phyloP scores from a whole-genome alignment of 2,888 invertebrate species.

The Agrilus mali region DNA sequence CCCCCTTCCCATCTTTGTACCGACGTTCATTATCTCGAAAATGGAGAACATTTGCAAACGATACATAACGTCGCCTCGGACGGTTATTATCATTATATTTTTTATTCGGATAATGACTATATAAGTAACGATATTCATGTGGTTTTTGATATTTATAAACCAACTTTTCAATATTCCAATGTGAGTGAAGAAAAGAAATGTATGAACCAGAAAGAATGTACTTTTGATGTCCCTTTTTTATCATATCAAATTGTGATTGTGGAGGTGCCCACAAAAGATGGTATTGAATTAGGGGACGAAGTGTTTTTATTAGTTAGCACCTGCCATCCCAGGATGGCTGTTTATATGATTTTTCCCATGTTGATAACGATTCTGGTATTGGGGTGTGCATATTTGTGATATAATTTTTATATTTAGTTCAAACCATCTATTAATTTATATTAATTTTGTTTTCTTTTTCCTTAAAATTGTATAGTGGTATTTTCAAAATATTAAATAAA shows the following conservation, averaged over 20 bases:
- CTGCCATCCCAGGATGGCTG: conserved; percentile 65
- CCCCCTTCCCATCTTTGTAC: conserved; percentile 55
- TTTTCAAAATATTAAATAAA: no score
- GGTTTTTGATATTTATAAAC: conserved; percentile 74
- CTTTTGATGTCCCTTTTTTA: conserved; percentile 56
- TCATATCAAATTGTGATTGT: conserved; percentile 72
- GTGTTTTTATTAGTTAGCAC: conserved; percentile 59
- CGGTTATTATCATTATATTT: conserved; percentile 82
- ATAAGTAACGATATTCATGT: conserved; percentile 71
- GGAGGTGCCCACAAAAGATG: conserved; percentile 71
- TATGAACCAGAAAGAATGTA: conserved; percentile 64
- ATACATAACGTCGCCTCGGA: conserved; percentile 60
- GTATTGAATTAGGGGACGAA: conserved; percentile 63
- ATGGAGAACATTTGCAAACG: conserved; percentile 53
- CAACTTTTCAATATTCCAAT: conserved; percentile 67
- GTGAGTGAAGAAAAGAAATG: conserved; percentile 54
- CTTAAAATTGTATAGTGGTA: no score
- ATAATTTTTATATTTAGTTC: background rate
- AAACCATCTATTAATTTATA: no score
- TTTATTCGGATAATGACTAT: conserved; percentile 76
- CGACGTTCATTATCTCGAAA: conserved; percentile 55
- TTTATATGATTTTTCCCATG: conserved; percentile 72
- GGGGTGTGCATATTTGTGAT: conserved; percentile 69
- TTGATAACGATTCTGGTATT: conserved; percentile 62
- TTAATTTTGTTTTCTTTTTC: no score